phyloP scores from a whole-genome alignment of 2,888 invertebrate genomes.

The Rambutsinella grinnellia region DNA sequence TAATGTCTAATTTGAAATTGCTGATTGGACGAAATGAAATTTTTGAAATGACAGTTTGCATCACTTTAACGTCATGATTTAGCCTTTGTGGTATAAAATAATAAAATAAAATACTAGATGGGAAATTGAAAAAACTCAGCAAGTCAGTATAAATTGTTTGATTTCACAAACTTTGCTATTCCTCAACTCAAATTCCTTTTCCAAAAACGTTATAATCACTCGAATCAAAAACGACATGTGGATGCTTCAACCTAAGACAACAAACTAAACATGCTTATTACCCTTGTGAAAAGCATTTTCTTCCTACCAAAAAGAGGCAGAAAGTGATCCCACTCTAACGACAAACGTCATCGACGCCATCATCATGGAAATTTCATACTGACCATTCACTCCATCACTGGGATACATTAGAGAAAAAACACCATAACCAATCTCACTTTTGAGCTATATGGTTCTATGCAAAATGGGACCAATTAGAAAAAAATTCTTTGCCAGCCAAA shows the following conservation, averaged over 20 bases:
- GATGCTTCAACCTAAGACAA: neutral
- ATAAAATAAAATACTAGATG: too few relatives aligned
- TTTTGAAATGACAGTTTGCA: too few relatives aligned
- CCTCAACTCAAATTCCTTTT: neutral
- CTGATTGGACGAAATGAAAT: too few relatives aligned
- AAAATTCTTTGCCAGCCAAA: too few relatives aligned
- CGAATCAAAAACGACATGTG: neutral
- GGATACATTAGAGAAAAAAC: neutral
- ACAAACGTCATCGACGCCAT: constrained; percentile 5
- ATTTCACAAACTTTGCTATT: too few relatives aligned
- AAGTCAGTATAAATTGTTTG: too few relatives aligned
- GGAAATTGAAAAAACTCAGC: too few relatives aligned
- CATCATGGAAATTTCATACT: constrained; percentile 35
- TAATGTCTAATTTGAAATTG: too few relatives aligned
- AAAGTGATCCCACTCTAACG: constrained; percentile 32
- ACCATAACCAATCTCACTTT: neutral
- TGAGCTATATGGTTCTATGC: neutral
- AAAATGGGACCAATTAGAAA: neutral
- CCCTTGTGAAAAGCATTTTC: constrained; percentile 18
- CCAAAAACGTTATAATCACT: neutral
- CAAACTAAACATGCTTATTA: neutral
- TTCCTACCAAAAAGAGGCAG: constrained; percentile 47
- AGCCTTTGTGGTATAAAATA: too few relatives aligned
- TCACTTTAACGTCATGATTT: too few relatives aligned
- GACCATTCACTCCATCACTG: constrained; percentile 26